These are phyloP conservation scores for Centropristis striata DNA, from an alignment of 2,113 vertebrate genomes.

Conservation along the genomic window DNA sequence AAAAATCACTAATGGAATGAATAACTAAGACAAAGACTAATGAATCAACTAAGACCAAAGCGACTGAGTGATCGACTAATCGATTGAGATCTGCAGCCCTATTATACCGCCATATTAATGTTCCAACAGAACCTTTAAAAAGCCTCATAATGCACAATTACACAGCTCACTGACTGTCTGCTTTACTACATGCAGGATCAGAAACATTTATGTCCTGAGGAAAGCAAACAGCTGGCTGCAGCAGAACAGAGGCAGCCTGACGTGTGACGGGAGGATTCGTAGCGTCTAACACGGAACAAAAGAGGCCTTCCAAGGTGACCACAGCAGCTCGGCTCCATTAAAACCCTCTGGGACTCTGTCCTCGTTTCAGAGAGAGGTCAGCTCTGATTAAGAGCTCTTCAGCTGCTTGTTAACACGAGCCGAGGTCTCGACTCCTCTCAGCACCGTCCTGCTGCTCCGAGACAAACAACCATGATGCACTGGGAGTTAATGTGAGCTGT, in stretches of 20 bases:
- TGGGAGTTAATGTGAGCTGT: too few relatives aligned
- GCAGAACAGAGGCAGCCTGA: conserved; percentile 13
- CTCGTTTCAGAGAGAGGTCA: conserved; percentile 28
- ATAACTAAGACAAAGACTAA: too few relatives aligned
- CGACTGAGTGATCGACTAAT: too few relatives aligned
- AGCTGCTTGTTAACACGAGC: conserved; percentile 10
- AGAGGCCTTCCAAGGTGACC: conserved; percentile 35
- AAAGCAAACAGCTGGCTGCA: neutral
- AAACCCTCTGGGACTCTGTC: conserved; percentile 27
- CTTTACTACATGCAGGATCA: neutral
- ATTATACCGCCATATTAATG: too few relatives aligned
- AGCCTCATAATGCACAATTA: neutral
- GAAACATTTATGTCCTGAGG: neutral
- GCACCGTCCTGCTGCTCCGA: neutral
- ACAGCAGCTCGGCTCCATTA: conserved; percentile 34
- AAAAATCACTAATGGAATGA: too few relatives aligned
- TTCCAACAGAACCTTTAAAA: too few relatives aligned
- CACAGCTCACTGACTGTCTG: neutral
- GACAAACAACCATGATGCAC: neutral
- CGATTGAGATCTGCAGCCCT: too few relatives aligned
- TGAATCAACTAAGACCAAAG: too few relatives aligned
- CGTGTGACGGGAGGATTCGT: neutral
- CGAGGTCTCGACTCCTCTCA: neutral
- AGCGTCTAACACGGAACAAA: conserved; percentile 7
- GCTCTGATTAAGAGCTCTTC: conserved; percentile 25